phyloP scores from a whole-genome alignment of 2,888 invertebrate species.

The Lasius fuliginosus region DNA sequence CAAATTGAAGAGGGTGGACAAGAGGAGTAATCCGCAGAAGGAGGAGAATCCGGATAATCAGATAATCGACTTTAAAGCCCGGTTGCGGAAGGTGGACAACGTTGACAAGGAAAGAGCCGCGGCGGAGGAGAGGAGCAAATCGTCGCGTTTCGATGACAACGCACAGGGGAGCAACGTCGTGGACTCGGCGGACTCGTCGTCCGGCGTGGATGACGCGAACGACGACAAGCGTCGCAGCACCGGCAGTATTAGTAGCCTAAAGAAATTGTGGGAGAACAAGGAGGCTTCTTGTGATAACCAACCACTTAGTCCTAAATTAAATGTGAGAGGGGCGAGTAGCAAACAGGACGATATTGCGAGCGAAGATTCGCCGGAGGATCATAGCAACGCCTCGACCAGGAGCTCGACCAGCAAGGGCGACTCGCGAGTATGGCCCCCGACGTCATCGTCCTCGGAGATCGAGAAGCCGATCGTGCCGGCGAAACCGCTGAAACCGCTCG shows the following conservation, averaged over 20 bases:
- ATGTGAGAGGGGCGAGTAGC: conserved; percentile 71
- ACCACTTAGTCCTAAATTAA: conserved; percentile 90
- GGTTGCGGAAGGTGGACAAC: conserved; percentile 93
- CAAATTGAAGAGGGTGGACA: conserved; percentile 92
- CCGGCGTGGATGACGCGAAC: conserved; percentile 87
- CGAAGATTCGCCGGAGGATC: conserved; percentile 86
- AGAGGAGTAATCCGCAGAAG: conserved; percentile 88
- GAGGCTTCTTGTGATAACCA: conserved; percentile 87
- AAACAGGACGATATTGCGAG: conserved; percentile 79
- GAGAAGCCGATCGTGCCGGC: conserved; percentile 88
- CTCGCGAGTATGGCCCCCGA: conserved; percentile 88
- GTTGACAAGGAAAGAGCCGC: conserved; percentile 76
- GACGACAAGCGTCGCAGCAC: conserved; percentile 96
- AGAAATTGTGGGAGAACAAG: conserved; percentile 96
- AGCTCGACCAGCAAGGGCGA: conserved; percentile 85
- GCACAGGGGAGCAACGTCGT: conserved; percentile 62
- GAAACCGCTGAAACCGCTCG: conserved; percentile 85
- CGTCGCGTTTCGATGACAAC: conserved; percentile 80
- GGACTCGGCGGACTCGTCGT: conserved; percentile 75
- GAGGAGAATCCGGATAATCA: conserved; percentile 88
- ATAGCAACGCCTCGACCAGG: conserved; percentile 85
- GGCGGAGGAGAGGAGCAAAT: conserved; percentile 79
- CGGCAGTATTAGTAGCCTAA: conserved; percentile 96
- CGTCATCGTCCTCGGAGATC: conserved; percentile 85
- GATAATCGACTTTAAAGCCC: conserved; percentile 94